phyloP scores from a whole-genome alignment of 2,888 invertebrate species.

The Caenorhabditis sp. region DNA sequence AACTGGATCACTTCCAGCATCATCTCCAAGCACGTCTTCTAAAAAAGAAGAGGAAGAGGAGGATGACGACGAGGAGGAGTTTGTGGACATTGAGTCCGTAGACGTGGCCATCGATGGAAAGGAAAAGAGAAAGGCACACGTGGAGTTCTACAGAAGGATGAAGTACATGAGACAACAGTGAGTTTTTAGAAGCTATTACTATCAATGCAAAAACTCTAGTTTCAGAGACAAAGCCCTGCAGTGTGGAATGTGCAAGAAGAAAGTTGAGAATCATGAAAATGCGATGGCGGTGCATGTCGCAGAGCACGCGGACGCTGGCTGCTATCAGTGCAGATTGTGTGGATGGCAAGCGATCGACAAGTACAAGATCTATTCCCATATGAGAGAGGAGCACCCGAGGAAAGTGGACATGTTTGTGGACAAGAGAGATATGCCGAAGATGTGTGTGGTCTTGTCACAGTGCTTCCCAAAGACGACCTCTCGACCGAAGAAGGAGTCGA shows the following conservation, averaged over 20 bases:
- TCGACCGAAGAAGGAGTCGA: constrained; percentile 61
- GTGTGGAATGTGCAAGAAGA: constrained; percentile 69
- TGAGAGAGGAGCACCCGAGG: constrained; percentile 68
- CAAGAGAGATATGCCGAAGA: constrained; percentile 67
- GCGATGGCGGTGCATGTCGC: constrained; percentile 71
- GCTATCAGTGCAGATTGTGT: constrained; percentile 69
- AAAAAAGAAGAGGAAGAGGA: constrained; percentile 58
- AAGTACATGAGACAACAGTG: constrained; percentile 72
- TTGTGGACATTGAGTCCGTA: constrained; percentile 73
- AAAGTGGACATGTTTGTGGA: constrained; percentile 68
- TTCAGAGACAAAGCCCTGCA: constrained; percentile 67
- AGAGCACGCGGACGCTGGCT: constrained; percentile 68
- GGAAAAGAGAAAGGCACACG: constrained; percentile 73
- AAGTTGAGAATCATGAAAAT: constrained; percentile 69
- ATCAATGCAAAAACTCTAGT: constrained; percentile 2
- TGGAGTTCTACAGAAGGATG: constrained; percentile 75
- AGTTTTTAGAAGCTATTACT: neutral
- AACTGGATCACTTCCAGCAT: constrained; percentile 38
- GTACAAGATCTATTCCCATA: constrained; percentile 69
- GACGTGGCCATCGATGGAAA: constrained; percentile 66
- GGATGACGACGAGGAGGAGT: constrained; percentile 72
- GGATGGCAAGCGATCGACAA: constrained; percentile 70
- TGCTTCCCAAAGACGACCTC: constrained; percentile 65
- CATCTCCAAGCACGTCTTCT: constrained; percentile 63
- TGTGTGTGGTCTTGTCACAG: constrained; percentile 56